A percentile compares a stretch with the other conserved stretches of the same genome.
These are phyloP conservation scores for Hippocampus guttulatus DNA, from an alignment of 2,113 vertebrate genomes.

Conservation along the genomic window DNA sequence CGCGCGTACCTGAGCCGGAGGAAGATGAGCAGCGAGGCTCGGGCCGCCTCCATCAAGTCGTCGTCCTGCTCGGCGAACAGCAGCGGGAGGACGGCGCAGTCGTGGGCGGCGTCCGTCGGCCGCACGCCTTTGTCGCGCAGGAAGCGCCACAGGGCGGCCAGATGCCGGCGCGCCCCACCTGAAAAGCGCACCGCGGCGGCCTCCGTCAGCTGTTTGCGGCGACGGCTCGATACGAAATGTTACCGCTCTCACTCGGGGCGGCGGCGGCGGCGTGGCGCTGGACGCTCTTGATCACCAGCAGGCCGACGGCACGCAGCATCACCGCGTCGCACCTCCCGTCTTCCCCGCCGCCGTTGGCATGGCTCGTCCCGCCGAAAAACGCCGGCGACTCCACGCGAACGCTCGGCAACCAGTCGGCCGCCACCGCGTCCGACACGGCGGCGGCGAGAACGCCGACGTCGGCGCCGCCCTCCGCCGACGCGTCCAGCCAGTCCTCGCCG, in stretches of 20 bases:
- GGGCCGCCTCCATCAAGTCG: conserved; percentile 91
- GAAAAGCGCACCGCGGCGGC: too few species aligned
- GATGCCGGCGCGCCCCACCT: conserved; percentile 49
- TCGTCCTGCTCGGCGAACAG: conserved; percentile 93
- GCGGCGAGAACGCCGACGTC: neutral
- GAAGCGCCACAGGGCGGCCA: conserved; percentile 70
- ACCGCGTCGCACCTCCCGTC: neutral
- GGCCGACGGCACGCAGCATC: conserved; percentile 6
- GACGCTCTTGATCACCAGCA: conserved; percentile 6
- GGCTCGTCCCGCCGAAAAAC: neutral
- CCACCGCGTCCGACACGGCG: neutral
- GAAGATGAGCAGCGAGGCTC: conserved; percentile 74
- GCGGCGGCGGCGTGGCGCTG: neutral
- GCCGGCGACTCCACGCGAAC: neutral
- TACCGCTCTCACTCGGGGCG: neutral
- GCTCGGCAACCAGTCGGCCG: conserved; percentile 2
- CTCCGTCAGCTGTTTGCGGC: too few species aligned
- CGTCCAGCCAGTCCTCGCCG: conserved; percentile 6
- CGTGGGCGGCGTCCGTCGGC: conserved; percentile 47
- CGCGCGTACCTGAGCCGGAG: conserved; percentile 64
- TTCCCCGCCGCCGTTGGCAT: too few species aligned
- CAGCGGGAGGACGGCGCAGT: conserved; percentile 80
- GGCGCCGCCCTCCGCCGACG: neutral
- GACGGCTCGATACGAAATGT: too few species aligned
- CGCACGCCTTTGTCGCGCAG: conserved; percentile 59